These are phyloP conservation scores for Oryzias sinensis DNA, from an alignment of 2,797 vertebrate genomes.

Conservation along the genomic window DNA sequence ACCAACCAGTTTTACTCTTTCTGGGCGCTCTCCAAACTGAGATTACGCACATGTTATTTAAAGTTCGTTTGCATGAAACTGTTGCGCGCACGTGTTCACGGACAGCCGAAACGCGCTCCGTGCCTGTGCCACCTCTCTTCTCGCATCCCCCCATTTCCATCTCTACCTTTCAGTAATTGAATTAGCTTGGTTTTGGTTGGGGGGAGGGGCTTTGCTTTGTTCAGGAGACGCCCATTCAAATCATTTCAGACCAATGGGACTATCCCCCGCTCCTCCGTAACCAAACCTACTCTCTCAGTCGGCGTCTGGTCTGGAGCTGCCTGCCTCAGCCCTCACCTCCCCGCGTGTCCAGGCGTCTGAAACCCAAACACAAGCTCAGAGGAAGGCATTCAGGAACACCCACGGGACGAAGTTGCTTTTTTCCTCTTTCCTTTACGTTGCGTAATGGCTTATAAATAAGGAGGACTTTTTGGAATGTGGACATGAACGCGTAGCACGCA, in stretches of 20 bases:
- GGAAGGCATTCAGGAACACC: slow-evolving; percentile 44
- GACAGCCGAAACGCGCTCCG: slow-evolving; percentile 40
- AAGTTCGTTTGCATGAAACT: too few relatives aligned
- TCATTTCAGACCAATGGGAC: slow-evolving; percentile 82
- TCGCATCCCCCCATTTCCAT: slow-evolving; percentile 42
- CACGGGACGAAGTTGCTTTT: slow-evolving; percentile 68
- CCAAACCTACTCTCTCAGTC: slow-evolving; percentile 74
- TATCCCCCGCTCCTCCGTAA: slow-evolving; percentile 72
- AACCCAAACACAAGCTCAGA: slow-evolving; percentile 71
- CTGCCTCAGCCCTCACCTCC: slow-evolving; percentile 69
- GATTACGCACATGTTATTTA: too few relatives aligned
- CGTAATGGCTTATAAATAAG: slow-evolving; percentile 66
- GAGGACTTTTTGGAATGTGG: slow-evolving; percentile 69
- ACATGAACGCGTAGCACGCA: slow-evolving; percentile 61
- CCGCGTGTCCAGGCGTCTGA: slow-evolving; percentile 55
- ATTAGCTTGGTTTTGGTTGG: slow-evolving; percentile 83
- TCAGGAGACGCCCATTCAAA: slow-evolving; percentile 79
- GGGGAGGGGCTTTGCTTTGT: slow-evolving; percentile 76
- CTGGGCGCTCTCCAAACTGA: too few relatives aligned
- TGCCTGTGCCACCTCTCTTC: slow-evolving; percentile 49
- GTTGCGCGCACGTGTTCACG: slow-evolving; percentile 21
- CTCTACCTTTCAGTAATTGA: slow-evolving; percentile 82
- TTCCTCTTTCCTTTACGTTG: slow-evolving; percentile 25
- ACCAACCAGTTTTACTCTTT: too few relatives aligned
- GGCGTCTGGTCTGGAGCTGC: slow-evolving; percentile 78